Base-by-base conservation (phyloP, 2,888 invertebrate genomes). In the Eupithecia tripunctaria region DNA sequence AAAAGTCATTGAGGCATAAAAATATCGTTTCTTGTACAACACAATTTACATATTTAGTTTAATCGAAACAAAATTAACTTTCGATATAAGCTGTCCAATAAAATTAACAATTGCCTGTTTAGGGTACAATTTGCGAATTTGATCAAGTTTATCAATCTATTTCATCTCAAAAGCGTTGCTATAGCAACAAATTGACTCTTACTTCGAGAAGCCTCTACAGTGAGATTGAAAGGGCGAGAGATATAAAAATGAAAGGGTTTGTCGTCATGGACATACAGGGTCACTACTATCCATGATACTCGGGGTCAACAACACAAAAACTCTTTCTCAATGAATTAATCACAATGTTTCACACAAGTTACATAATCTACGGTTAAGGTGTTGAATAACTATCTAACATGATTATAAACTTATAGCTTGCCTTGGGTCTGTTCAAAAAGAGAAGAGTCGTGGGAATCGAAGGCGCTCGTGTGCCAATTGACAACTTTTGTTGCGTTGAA, bases 171-270 rank as follows among this genome's bases (percentile, higher is more conserved):
- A 25, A 3, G 56, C 56, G 56, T 56, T 56, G 25, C 56, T 4
- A 56, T 56, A 56, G 56, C 25, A 56, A 56, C 56, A 56, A 56
- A 56, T 56, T 56, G 56, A 25, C 25, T 56, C 25, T 56, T 56
- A 51, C 51, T 59, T 25, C 15, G 15, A 60, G 27, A 18, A 60
- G 29, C 18, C 15, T 60, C 29, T 27, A 29, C 60, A 60, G 21
- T 18, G 29, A 29, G 60, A 60, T 60, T 60, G 60, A 18, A 60
- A 60, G 60, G 29, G 21, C 18, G 29, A 60, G 60, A 60, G 56
- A 25, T 60, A 60, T 18, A 60, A 60, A 60, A 60, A 60, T 29
- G 29, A 60, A 60, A 60, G 60, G 29, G 60, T 60, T 29, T 8
- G 56, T 25, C 25, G 25, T 56, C 14, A 25, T 56, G 5, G 56